Conservation (phyloP, 2,113 vertebrate genomes). For the Pangasianodon gigas region DNA sequence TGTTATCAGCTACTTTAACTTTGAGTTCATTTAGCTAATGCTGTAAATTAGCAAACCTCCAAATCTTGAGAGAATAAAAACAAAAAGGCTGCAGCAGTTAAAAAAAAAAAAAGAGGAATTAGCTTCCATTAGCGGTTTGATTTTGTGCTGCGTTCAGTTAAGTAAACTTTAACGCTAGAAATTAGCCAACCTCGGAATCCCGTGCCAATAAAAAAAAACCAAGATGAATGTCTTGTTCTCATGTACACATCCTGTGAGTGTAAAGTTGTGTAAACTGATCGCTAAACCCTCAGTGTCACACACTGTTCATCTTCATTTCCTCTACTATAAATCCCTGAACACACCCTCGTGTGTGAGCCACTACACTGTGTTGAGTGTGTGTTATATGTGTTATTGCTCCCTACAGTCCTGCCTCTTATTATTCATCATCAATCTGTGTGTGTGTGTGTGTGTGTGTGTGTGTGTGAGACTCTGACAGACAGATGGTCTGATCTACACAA, state of each 20-base stretch:
- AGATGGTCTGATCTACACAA: constrained; percentile 19
- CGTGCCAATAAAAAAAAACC: background rate
- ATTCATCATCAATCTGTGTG: background rate
- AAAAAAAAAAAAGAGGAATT: background rate
- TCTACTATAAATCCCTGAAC: background rate
- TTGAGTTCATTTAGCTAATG: background rate
- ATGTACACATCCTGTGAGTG: background rate
- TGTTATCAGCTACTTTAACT: background rate
- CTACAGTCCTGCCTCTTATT: background rate
- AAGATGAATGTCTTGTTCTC: background rate
- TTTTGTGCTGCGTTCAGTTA: background rate
- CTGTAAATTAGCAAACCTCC: background rate
- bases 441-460: constrained; percentile 6
- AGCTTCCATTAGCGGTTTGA: background rate
- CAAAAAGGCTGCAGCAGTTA: too few relatives aligned
- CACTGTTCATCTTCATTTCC: background rate
- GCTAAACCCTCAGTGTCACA: background rate
- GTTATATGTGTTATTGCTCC: background rate
- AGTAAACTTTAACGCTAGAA: background rate
- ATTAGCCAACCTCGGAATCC: background rate
- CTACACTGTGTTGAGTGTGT: background rate
- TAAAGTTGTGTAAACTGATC: background rate
- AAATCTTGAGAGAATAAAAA: too few relatives aligned
- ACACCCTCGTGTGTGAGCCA: background rate
- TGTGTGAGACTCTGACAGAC: background rate